These are phyloP conservation scores for Aplocera efformata DNA, from an alignment of 2,888 invertebrate genomes.

Conservation along the genomic window DNA sequence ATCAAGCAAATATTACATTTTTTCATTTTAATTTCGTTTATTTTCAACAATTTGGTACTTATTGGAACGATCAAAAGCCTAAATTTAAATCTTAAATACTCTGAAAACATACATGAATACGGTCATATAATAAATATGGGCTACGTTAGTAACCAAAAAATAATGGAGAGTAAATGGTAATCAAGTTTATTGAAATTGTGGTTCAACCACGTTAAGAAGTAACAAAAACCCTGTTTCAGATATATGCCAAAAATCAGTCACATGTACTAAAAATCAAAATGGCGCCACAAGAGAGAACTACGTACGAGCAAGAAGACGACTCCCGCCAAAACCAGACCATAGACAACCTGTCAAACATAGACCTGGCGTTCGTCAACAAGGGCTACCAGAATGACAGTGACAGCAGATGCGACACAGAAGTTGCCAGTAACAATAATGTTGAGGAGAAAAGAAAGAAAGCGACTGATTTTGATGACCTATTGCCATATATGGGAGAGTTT, in stretches of 20 bases:
- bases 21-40: too few relatives aligned
- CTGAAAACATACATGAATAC: too few relatives aligned
- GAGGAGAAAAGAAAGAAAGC: constrained; percentile 54
- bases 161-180: too few relatives aligned
- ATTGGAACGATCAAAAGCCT: too few relatives aligned
- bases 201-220: too few relatives aligned
- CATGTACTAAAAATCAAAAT: constrained; percentile 47
- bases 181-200: too few relatives aligned
- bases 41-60: too few relatives aligned
- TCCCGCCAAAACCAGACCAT: constrained; percentile 51
- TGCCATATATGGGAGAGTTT: constrained; percentile 92
- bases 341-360: constrained; percentile 61
- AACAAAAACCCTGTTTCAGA: constrained; percentile 25
- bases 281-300: constrained; percentile 76
- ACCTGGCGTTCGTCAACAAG: constrained; percentile 66
- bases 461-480: constrained; percentile 90
- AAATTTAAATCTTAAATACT: too few relatives aligned
- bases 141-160: too few relatives aligned
- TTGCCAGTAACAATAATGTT: constrained; percentile 28
- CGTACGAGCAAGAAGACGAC: constrained; percentile 58
- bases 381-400: constrained; percentile 60
- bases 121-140: too few relatives aligned
- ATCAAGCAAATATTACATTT: too few relatives aligned
- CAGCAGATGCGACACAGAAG: constrained; percentile 30
- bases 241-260: constrained; percentile 27